Conservation (phyloP, 2,113 vertebrate genomes). For the Halcyon malimbica region DNA sequence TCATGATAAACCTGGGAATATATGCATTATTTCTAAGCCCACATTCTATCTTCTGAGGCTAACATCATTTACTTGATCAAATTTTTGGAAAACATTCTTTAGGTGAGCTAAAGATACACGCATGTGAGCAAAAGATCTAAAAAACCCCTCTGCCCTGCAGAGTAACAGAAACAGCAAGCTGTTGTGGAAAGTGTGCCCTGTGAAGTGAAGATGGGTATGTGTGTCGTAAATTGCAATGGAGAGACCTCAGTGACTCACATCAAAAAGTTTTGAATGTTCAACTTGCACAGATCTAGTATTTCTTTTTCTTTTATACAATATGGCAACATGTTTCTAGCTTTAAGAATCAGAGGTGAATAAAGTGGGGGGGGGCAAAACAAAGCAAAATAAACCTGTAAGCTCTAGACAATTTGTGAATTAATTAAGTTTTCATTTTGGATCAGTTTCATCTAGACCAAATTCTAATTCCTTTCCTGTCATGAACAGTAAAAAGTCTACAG, state of each 20-base stretch:
- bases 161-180: background rate
- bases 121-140: background rate
- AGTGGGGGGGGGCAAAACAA: background rate
- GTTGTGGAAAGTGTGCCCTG: background rate
- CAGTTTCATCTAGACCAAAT: background rate
- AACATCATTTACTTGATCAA: background rate
- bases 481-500: background rate
- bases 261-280: background rate
- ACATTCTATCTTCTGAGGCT: background rate
- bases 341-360: background rate
- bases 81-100: background rate
- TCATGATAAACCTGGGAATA: background rate
- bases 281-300: background rate
- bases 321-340: background rate
- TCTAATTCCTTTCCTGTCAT: background rate
- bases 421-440: background rate
- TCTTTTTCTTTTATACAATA: background rate
- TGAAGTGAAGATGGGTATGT: background rate
- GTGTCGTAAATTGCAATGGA: background rate
- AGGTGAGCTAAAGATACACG: background rate
- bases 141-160: background rate
- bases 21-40: background rate
- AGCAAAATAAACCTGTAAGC: background rate
- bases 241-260: background rate
- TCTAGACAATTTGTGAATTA: background rate